phyloP scores from a whole-genome alignment of 2,888 invertebrate species.

The Carterocephalus palaemon region DNA sequence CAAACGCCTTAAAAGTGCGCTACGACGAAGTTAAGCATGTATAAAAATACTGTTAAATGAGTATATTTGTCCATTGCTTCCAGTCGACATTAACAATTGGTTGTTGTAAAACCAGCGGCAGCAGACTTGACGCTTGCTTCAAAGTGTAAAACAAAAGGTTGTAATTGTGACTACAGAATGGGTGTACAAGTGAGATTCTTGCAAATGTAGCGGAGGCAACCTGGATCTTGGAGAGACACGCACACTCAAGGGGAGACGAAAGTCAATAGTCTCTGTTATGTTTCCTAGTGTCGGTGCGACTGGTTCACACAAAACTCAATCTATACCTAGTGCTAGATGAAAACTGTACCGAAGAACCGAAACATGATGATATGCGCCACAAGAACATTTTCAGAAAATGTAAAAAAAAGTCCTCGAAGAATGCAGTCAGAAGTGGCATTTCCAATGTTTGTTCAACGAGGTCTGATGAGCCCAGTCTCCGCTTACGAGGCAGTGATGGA shows the following conservation, averaged over 20 bases:
- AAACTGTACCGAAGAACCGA: constrained; percentile 1
- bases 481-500: constrained; percentile 39
- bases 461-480: constrained; percentile 29
- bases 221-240: background rate
- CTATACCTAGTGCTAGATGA: background rate
- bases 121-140: no score
- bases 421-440: constrained; percentile 1
- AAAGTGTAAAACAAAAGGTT: no score
- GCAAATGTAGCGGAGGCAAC: constrained; percentile 1
- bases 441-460: constrained; percentile 22
- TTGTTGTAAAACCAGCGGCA: no score
- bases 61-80: no score
- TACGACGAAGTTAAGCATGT: background rate
- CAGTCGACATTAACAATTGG: no score
- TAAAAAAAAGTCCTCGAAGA: constrained; percentile 34
- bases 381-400: constrained; percentile 34
- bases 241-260: constrained; percentile 19
- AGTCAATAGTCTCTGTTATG: constrained; percentile 30
- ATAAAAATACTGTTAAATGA: no score
- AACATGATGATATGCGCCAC: constrained; percentile 7
- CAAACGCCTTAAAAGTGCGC: constrained; percentile 10
- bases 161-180: no score
- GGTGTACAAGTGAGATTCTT: background rate
- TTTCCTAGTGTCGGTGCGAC: constrained; percentile 24
- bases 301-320: constrained; percentile 4